Evolutionary conservation across 1,140 invertebrate genomes (phyloP).

Genomic region (Hestina assimilis): DNA sequence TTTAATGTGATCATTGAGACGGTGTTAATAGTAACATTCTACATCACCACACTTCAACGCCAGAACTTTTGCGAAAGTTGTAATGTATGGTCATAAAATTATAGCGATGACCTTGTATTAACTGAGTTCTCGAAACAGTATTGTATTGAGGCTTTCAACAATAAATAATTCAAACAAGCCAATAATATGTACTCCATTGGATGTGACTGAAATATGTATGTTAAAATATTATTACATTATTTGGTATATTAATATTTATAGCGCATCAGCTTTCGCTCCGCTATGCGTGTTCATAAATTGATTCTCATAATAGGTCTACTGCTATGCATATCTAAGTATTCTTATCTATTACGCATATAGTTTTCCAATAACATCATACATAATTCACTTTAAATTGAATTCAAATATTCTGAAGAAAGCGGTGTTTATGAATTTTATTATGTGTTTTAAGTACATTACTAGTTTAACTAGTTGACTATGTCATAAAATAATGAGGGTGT

Average conservation of each 20-base stretch:
- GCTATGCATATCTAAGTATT: constrained; percentile 25
- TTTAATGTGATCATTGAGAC: too few relatives aligned
- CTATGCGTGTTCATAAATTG: constrained; percentile 26
- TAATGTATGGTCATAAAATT: too few relatives aligned
- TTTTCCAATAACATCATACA: constrained; percentile 28
- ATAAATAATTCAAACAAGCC: not conserved
- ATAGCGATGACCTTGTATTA: not conserved
- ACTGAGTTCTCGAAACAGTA: not conserved
- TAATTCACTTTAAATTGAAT: constrained; percentile 23
- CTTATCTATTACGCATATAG: constrained; percentile 25
- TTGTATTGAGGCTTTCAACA: not conserved
- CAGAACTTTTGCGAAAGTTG: too few relatives aligned
- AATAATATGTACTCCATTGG: not conserved
- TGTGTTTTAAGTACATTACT: constrained; percentile 10
- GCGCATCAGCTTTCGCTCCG: constrained; percentile 25
- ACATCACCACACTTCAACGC: too few relatives aligned
- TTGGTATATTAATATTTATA: constrained; percentile 21
- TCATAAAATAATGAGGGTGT: constrained; percentile 7
- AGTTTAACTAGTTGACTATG: constrained; percentile 8
- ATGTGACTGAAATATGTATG: constrained; percentile 18
- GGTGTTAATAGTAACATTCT: too few relatives aligned
- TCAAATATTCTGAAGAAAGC: constrained; percentile 23
- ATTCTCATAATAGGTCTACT: constrained; percentile 25
- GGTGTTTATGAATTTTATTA: constrained; percentile 24
- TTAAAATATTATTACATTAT: constrained; percentile 13